phyloP scores from a whole-genome alignment of 2,113 vertebrate species.

The Entomyzon cyanotis region DNA sequence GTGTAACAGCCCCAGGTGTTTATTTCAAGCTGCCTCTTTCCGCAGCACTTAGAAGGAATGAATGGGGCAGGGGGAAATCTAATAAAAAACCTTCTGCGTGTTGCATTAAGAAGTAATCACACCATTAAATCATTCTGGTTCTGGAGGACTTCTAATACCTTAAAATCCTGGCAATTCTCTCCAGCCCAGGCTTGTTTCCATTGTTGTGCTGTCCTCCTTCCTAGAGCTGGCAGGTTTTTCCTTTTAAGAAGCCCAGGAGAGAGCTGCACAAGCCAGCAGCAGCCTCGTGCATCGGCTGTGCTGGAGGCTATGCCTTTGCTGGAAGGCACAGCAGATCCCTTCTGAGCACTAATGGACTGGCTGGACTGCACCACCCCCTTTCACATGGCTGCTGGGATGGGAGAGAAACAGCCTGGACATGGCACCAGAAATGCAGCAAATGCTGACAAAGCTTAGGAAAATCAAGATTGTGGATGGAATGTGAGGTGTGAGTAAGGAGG shows the following conservation, averaged over 20 bases:
- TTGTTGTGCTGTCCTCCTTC: not conserved
- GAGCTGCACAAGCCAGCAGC: not conserved
- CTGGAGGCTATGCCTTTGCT: not conserved
- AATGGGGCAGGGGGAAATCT: slow-evolving; percentile 14
- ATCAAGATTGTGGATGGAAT: not conserved
- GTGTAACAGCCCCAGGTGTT: slow-evolving; percentile 65
- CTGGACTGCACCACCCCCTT: not conserved
- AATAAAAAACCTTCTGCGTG: slow-evolving; percentile 63
- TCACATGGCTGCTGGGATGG: not conserved
- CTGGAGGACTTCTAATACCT: slow-evolving; percentile 41
- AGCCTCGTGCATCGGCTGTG: not conserved
- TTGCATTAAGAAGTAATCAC: slow-evolving; percentile 68
- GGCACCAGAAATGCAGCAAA: fast-evolving
- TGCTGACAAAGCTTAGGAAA: not conserved
- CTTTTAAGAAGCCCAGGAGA: slow-evolving; percentile 32
- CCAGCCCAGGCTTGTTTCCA: slow-evolving; percentile 2
- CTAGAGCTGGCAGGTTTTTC: not conserved
- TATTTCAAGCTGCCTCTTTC: slow-evolving; percentile 62
- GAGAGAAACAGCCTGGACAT: not conserved
- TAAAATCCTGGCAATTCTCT: slow-evolving; percentile 14
- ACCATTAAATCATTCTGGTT: slow-evolving; percentile 53
- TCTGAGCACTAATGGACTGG: not conserved
- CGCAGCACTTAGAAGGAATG: slow-evolving; percentile 50
- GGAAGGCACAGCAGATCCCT: not conserved
- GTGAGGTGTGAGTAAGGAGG: not conserved